Evolutionary conservation across 2,888 invertebrate species (phyloP), one percentile per base, ranked within the genome.

Genomic region (Eristalis intricaria): DNA sequence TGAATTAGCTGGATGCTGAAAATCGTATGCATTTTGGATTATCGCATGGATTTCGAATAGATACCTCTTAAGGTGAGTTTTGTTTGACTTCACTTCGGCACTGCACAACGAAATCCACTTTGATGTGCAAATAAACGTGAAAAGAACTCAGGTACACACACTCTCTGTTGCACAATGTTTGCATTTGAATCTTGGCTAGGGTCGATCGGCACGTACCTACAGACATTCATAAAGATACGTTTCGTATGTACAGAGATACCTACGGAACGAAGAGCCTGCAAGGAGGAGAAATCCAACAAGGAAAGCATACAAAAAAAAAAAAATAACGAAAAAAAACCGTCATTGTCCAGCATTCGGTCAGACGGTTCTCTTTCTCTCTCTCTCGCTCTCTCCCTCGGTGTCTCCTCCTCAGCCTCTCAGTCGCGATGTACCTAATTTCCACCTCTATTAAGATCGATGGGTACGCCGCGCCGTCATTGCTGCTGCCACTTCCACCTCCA

Each of bases 61-160:
- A 63, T 15, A 65, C 38, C 65, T 61, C n/a, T 64, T 3, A 5
- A 65, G 78, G 86, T 86, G 58, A 86, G 83, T 66, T 26, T 15
- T 50, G 29, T 13, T 35, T 32, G 13, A 64, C 22, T 60, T 50
- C 1, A 29, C n/a, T 40, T 7, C 63, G 56, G 5, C 35, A 58
- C n/a, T n/a, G 23, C 56, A 70, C 70, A 66, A 38, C 70, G 50
- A 64, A 71, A 60, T 73, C 68, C 85, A 85, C 85, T 81, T 81
- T 77, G 73, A 60, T 81, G 85, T 64, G 81, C 81, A 85, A 85
- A 85, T 85, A 85, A 63, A 64, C 43, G 38, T 19, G 75, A 75
- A 80, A 70, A 80, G 71, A 84, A 84, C 65, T 13, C 35, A 65
- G 38, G 38, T 38, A 76, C 58, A 79, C 64, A 80, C 65, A 71